phyloP scores from a whole-genome alignment of 2,888 invertebrate genomes.

The Epirrita christyi region DNA sequence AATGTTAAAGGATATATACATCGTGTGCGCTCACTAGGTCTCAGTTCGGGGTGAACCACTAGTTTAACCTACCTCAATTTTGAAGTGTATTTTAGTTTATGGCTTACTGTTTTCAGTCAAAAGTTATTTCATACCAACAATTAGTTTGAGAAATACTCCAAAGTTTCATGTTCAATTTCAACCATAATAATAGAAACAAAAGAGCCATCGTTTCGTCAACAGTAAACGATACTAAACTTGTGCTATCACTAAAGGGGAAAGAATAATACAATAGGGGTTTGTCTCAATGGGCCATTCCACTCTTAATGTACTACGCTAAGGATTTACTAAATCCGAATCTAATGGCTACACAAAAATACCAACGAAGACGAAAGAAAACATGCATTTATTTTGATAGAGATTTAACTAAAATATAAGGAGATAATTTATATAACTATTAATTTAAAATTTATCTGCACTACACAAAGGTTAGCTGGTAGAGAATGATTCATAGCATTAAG shows the following conservation, averaged over 20 bases:
- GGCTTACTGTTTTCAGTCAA: neutral
- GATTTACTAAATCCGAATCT: constrained; percentile 53
- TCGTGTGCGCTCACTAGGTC: too few species aligned
- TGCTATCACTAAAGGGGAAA: constrained; percentile 51
- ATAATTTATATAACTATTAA: too few species aligned
- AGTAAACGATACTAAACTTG: constrained; percentile 39
- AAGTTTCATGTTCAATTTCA: neutral
- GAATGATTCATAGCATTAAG: too few species aligned
- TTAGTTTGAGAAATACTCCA: neutral
- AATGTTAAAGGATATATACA: too few species aligned
- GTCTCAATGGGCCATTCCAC: constrained; percentile 56
- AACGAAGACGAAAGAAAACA: constrained; percentile 33
- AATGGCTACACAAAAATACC: constrained; percentile 42
- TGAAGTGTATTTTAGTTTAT: too few species aligned
- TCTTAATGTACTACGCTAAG: constrained; percentile 47
- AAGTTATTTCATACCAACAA: neutral
- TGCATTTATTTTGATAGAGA: constrained; percentile 5
- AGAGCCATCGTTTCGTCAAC: constrained; percentile 26
- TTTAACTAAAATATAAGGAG: constrained; percentile 7
- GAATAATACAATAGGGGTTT: constrained; percentile 60
- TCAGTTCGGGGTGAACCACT: too few species aligned
- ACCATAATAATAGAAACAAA: constrained; percentile 25
- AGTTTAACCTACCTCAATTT: too few species aligned
- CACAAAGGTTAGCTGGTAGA: too few species aligned
- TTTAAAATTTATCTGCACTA: too few species aligned